These are phyloP conservation scores for Phocoena phocoena DNA, from an alignment of 2,113 vertebrate genomes.

Conservation along the genomic window DNA sequence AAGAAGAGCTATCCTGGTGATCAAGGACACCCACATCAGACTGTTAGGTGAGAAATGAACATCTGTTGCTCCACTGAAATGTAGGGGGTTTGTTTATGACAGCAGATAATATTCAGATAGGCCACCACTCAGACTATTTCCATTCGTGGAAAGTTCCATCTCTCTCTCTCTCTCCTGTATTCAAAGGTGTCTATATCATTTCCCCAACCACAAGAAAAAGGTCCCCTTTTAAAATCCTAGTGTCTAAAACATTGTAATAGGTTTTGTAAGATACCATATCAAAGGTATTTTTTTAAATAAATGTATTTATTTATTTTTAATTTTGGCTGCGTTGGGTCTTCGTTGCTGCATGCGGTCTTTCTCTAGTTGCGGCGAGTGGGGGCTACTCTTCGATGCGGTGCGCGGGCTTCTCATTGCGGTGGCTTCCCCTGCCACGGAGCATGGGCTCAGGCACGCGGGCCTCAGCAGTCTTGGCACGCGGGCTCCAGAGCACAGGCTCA, in stretches of 20 bases:
- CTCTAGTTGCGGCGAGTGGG: no score
- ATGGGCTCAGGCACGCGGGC: no score
- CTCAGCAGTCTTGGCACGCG: no score
- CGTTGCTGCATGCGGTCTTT: no score
- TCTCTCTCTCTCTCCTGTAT: background rate
- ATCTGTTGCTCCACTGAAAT: no score
- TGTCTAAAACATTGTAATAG: background rate
- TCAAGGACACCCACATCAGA: background rate
- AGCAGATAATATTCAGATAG: background rate
- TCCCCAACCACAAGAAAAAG: background rate
- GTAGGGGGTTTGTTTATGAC: background rate
- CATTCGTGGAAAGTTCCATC: background rate
- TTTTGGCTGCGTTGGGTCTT: no score
- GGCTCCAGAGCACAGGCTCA: no score
- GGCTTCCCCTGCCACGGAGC: no score
- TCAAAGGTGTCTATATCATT: background rate
- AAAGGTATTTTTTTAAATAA: background rate
- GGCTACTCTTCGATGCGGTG: no score
- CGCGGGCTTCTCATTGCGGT: fast-evolving
- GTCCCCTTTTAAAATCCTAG: background rate
- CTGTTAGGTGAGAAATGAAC: background rate
- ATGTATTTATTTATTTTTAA: no score
- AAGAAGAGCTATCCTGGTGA: background rate
- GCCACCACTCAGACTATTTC: background rate
- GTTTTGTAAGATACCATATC: background rate